phyloP scores from a whole-genome alignment of 2,797 vertebrate species.

The Astyanax mexicanus region DNA sequence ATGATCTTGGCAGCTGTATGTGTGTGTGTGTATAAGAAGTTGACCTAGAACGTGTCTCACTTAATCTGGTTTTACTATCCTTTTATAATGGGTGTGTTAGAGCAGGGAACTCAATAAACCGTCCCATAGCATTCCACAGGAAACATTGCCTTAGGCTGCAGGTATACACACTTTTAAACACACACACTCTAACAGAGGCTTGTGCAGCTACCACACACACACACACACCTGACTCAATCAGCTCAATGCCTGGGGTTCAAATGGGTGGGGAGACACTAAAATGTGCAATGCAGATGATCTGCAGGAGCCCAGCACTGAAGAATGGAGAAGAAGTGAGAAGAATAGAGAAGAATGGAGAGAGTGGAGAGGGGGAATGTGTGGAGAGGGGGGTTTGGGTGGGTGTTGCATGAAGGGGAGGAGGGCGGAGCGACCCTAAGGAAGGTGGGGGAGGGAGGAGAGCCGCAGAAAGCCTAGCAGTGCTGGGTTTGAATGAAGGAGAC shows the following conservation, averaged over 20 bases:
- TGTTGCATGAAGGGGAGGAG: background rate
- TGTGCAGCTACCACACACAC: too few species aligned
- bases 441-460: constrained; percentile 53
- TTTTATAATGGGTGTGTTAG: background rate
- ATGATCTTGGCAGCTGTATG: too few species aligned
- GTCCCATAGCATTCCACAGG: background rate
- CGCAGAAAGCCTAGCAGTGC: constrained; percentile 36
- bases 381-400: too few species aligned
- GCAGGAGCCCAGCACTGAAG: background rate
- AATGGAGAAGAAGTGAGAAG: too few species aligned
- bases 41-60: too few species aligned
- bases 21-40: too few species aligned
- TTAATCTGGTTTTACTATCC: background rate
- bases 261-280: background rate
- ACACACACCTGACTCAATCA: too few species aligned
- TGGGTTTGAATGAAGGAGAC: constrained; percentile 54
- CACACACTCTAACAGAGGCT: too few species aligned
- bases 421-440: constrained; percentile 47
- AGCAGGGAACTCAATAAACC: background rate
- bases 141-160: too few species aligned
- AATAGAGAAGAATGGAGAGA: background rate
- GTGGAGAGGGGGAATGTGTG: background rate
- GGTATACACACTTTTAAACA: too few species aligned
- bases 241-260: background rate
- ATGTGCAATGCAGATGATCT: background rate